These are phyloP conservation scores for Nezara viridula DNA, from an alignment of 2,888 invertebrate species.

Conservation along the genomic window DNA sequence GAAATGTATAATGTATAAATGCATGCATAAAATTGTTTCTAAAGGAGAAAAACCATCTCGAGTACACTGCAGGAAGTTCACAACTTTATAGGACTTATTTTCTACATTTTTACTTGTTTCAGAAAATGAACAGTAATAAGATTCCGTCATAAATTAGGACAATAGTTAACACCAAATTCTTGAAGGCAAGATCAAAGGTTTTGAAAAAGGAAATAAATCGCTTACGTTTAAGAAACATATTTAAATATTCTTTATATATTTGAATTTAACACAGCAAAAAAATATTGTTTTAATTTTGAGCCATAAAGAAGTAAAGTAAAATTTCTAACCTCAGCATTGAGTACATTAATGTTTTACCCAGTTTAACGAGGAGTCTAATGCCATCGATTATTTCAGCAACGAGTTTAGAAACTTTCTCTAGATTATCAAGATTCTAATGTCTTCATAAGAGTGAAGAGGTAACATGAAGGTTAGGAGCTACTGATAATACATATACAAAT, in stretches of 20 bases:
- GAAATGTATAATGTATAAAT: constrained; percentile 47
- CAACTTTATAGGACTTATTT: background rate
- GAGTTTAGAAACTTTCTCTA: no score
- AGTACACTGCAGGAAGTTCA: background rate
- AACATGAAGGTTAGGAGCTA: background rate
- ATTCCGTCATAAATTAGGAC: background rate
- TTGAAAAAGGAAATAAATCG: background rate
- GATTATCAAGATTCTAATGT: no score
- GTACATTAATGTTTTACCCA: no score
- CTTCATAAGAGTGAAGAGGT: background rate
- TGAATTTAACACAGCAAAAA: no score
- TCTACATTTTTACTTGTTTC: background rate
- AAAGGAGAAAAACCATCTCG: background rate
- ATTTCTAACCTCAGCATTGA: no score
- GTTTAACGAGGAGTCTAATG: no score
- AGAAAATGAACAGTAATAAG: background rate
- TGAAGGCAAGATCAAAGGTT: background rate
- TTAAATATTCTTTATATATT: no score
- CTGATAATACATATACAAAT: background rate
- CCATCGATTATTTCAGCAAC: no score
- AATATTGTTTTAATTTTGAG: no score
- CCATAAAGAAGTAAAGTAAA: no score
- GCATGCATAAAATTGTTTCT: background rate
- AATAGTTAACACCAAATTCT: background rate
- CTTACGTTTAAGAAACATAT: no score